Conservation (phyloP, 1,140 invertebrate genomes). For the Pararge aegeria region DNA sequence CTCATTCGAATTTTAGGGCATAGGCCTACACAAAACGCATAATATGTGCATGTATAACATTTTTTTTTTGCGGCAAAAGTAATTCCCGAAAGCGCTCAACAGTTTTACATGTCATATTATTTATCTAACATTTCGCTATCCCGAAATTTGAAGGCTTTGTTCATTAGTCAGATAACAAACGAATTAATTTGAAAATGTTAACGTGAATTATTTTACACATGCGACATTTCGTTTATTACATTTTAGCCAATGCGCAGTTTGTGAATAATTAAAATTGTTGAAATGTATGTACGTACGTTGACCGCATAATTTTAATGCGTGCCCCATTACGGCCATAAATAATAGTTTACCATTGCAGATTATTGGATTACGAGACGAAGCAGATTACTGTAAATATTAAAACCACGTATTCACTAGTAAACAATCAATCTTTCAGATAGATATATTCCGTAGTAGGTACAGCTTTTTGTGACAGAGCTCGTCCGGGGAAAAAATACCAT, state of each 20-base stretch:
- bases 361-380: constrained; percentile 20
- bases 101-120: neutral
- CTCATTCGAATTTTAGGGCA: too few relatives aligned
- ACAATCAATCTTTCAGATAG: too few relatives aligned
- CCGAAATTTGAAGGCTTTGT: constrained; percentile 22
- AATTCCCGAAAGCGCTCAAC: neutral
- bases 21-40: too few relatives aligned
- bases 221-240: constrained; percentile 35
- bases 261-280: constrained; percentile 64
- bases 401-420: neutral
- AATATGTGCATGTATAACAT: too few relatives aligned
- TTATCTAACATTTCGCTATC: neutral
- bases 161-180: constrained; percentile 20
- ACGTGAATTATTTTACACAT: constrained; percentile 35
- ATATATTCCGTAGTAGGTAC: too few relatives aligned
- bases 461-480: too few relatives aligned
- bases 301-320: constrained; percentile 54
- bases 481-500: too few relatives aligned
- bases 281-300: constrained; percentile 49
- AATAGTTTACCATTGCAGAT: constrained; percentile 24
- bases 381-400: constrained; percentile 20
- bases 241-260: constrained; percentile 34
- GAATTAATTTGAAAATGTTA: constrained; percentile 26
- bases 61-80: neutral
- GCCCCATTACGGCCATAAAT: constrained; percentile 27